phyloP scores from a whole-genome alignment of 1,140 invertebrate genomes.

The Trachymyrmex cornetzi region DNA sequence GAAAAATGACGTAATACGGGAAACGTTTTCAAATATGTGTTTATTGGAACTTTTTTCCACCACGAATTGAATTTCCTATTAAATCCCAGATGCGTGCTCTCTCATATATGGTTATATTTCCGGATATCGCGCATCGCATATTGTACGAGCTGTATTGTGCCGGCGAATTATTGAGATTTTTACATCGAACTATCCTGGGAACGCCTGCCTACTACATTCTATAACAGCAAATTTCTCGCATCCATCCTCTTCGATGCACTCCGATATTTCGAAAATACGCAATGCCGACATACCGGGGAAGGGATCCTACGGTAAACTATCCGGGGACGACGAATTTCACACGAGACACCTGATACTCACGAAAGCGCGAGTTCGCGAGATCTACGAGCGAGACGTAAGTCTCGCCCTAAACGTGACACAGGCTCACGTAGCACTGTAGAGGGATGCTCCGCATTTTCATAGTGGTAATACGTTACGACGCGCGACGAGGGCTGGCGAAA shows the following conservation, averaged over 20 bases:
- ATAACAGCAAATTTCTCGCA: slow-evolving; percentile 55
- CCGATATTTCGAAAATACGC: slow-evolving; percentile 61
- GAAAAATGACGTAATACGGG: not conserved
- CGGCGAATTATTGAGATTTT: slow-evolving; percentile 62
- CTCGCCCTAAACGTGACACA: slow-evolving; percentile 32
- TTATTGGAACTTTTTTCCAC: slow-evolving; percentile 24
- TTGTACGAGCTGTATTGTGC: slow-evolving; percentile 15
- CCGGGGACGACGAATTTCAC: slow-evolving; percentile 43
- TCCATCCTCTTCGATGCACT: slow-evolving; percentile 33
- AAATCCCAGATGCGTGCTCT: not conserved
- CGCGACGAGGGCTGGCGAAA: slow-evolving; percentile 53
- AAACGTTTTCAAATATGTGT: not conserved
- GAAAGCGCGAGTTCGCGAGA: slow-evolving; percentile 40
- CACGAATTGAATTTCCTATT: slow-evolving; percentile 44
- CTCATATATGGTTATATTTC: slow-evolving; percentile 40
- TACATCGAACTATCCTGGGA: slow-evolving; percentile 58
- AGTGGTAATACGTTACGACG: slow-evolving; percentile 38
- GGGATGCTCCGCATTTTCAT: not conserved
- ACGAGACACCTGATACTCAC: slow-evolving; percentile 51
- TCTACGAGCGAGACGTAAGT: slow-evolving; percentile 42
- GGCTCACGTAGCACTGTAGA: not conserved
- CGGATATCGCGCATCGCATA: slow-evolving; percentile 23
- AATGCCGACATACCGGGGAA: slow-evolving; percentile 26
- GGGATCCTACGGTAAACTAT: slow-evolving; percentile 52
- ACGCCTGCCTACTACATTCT: slow-evolving; percentile 46